Conservation (phyloP, 2,888 invertebrate genomes). For the Stomorhina lunata region DNA sequence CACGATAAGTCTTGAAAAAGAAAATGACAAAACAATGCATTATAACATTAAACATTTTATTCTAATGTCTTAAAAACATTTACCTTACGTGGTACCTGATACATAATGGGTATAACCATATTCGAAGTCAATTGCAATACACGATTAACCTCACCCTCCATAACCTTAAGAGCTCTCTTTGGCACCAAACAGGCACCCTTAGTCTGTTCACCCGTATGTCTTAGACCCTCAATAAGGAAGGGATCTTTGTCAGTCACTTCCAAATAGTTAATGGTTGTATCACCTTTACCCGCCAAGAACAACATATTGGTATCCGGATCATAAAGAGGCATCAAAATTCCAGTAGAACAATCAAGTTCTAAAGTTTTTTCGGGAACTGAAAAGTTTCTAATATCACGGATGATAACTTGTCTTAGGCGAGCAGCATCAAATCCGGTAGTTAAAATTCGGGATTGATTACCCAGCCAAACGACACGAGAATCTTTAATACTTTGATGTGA, state of each 20-base stretch:
- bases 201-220: constrained; percentile 96
- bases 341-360: constrained; percentile 92
- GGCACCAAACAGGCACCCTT: constrained; percentile 96
- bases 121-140: constrained; percentile 92
- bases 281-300: constrained; percentile 96
- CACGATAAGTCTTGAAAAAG: constrained; percentile 89
- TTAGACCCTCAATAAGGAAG: constrained; percentile 91
- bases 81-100: constrained; percentile 95
- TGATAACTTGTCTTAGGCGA: constrained; percentile 91
- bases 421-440: constrained; percentile 95
- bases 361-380: constrained; percentile 88
- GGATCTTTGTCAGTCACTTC: constrained; percentile 95
- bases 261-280: constrained; percentile 93
- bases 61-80: neutral
- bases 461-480: constrained; percentile 94
- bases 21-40: neutral
- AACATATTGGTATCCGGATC: constrained; percentile 97
- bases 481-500: constrained; percentile 96
- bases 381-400: constrained; percentile 92
- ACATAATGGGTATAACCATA: constrained; percentile 94
- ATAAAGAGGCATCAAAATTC: constrained; percentile 94
- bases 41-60: neutral
- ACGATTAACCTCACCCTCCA: constrained; percentile 97
- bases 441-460: constrained; percentile 89
- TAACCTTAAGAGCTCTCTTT: constrained; percentile 95